phyloP scores from a whole-genome alignment of 2,888 invertebrate genomes.

The Dinocampus coccinellae region DNA sequence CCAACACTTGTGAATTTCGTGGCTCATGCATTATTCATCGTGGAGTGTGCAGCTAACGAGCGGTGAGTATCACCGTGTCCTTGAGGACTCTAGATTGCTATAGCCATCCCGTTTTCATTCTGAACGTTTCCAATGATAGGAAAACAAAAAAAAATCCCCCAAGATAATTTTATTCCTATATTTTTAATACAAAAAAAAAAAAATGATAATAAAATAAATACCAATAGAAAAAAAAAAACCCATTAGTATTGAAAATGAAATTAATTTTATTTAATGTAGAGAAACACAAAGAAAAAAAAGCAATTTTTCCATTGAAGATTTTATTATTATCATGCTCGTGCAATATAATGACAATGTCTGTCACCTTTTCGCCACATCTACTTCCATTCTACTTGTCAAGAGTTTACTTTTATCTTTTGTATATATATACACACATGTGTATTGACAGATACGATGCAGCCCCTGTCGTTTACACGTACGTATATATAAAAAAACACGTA shows the following conservation, averaged over 20 bases:
- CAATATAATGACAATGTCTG: no score
- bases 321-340: no score
- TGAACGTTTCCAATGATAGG: background rate
- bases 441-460: slow-evolving; percentile 51
- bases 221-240: no score
- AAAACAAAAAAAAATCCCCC: background rate
- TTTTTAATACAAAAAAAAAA: no score
- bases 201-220: background rate
- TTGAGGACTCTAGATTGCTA: slow-evolving; percentile 17
- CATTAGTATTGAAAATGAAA: no score
- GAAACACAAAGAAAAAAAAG: no score
- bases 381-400: background rate
- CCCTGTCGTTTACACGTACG: slow-evolving; percentile 40
- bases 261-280: no score
- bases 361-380: no score
- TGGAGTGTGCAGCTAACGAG: slow-evolving; percentile 29
- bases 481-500: slow-evolving; percentile 1
- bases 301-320: no score
- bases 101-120: slow-evolving; percentile 13
- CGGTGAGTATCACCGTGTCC: slow-evolving; percentile 22
- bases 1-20: slow-evolving; percentile 27
- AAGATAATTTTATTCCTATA: no score
- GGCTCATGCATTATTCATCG: slow-evolving; percentile 27
- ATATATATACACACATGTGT: slow-evolving; percentile 37
- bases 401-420: slow-evolving; percentile 44